phyloP scores from a whole-genome alignment of 2,797 vertebrate genomes.

The Hippoglossus hippoglossus region DNA sequence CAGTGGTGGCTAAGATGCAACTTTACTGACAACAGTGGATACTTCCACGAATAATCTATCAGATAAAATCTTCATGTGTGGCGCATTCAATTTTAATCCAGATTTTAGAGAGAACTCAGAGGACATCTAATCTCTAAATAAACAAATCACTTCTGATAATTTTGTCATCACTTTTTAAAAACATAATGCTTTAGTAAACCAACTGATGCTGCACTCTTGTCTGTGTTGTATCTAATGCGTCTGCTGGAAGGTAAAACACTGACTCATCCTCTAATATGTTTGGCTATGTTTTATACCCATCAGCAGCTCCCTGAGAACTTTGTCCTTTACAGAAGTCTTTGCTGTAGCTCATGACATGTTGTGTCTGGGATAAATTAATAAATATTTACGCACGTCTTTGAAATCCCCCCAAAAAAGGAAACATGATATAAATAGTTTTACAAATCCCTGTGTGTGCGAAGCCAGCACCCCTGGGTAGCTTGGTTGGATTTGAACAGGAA shows the following conservation, averaged over 20 bases:
- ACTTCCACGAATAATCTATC: slow-evolving; percentile 52
- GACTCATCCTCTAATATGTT: slow-evolving; percentile 38
- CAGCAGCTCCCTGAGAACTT: slow-evolving; percentile 17
- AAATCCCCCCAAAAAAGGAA: slow-evolving; percentile 14
- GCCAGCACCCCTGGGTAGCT: slow-evolving; percentile 23
- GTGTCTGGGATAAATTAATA: slow-evolving; percentile 22
- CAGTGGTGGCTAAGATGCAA: slow-evolving; percentile 11
- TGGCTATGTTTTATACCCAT: slow-evolving; percentile 26
- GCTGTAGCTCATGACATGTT: slow-evolving; percentile 7
- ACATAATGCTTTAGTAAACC: slow-evolving; percentile 10
- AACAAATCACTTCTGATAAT: slow-evolving; percentile 59
- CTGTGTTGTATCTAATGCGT: slow-evolving; percentile 38
- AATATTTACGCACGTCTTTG: slow-evolving; percentile 29
- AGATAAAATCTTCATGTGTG: slow-evolving; percentile 47
- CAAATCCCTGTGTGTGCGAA: slow-evolving; percentile 31
- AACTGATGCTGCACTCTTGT: slow-evolving; percentile 27
- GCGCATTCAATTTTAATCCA: slow-evolving; percentile 63
- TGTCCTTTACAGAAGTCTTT: slow-evolving; percentile 25
- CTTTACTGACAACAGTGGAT: slow-evolving; percentile 21
- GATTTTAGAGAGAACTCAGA: slow-evolving; percentile 58
- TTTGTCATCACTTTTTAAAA: slow-evolving; percentile 54
- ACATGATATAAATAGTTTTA: slow-evolving; percentile 33
- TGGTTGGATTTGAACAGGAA: slow-evolving; percentile 35
- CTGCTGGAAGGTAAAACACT: slow-evolving; percentile 32
- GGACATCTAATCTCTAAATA: slow-evolving; percentile 60